Conservation (phyloP, 2,888 invertebrate genomes). For the Plebejus anna region DNA sequence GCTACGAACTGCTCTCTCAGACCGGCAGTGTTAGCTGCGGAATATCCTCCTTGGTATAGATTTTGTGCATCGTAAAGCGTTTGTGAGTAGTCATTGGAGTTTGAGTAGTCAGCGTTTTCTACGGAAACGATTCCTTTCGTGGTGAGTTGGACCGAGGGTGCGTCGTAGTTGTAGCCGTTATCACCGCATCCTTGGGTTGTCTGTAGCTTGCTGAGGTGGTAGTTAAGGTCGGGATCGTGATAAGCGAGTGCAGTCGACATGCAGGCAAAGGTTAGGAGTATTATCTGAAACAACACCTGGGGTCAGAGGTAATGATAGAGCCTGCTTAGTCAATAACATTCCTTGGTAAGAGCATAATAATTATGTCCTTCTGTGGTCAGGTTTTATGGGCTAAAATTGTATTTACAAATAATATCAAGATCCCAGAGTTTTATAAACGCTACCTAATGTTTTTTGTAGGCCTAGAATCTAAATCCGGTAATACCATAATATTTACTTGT, state of each 20-base stretch:
- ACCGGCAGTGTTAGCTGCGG: conserved; percentile 50
- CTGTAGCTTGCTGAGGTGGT: conserved; percentile 67
- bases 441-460: neutral
- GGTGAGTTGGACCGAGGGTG: conserved; percentile 76
- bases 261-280: conserved; percentile 48
- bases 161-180: conserved; percentile 77
- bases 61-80: conserved; percentile 40
- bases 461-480: neutral
- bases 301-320: conserved; percentile 24
- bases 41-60: conserved; percentile 48
- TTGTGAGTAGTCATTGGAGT: conserved; percentile 43
- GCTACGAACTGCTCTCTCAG: conserved; percentile 44
- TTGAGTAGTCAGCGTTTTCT: conserved; percentile 32
- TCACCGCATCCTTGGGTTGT: conserved; percentile 55
- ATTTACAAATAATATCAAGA: conserved; percentile 2
- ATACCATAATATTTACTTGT: neutral
- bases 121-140: conserved; percentile 49
- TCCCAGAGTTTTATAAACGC: neutral
- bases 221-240: conserved; percentile 73
- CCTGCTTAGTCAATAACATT: neutral
- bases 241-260: conserved; percentile 57
- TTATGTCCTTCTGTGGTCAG: neutral
- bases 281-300: conserved; percentile 55
- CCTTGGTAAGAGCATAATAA: neutral
- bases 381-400: neutral